Evolutionary conservation across 2,888 invertebrate species (phyloP), one percentile per base, ranked within the genome.

Genomic region (Yponomeuta plumbellus): DNA sequence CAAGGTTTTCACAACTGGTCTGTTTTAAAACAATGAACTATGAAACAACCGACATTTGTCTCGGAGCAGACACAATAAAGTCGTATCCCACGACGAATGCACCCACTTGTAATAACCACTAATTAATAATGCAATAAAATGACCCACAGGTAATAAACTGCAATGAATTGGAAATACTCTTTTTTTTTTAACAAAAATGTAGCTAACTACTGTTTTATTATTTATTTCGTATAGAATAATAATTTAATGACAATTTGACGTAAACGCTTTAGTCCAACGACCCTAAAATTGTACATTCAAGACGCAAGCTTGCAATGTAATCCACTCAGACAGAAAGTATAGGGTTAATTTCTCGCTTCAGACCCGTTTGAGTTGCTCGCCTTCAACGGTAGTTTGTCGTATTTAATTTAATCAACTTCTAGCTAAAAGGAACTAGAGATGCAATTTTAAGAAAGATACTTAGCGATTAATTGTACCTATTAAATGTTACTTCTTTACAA

Each of bases 41-140:
- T n/a, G 44, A 22, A 52, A 11, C 21, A 64, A 52, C 44, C 44
- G 17, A 44, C 34, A 23, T 66, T 66, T 26, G 20, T 57, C 20
- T 39, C n/a, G 20, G 61, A 39, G 67, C 70, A 66, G 70, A 75
- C 44, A 76, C 73, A 78, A 79, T 78, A 73, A 75, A 73, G 74
- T 70, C 75, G 69, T 73, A 70, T 72, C 75, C 77, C 78, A 70
- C 76, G 77, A 78, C 77, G 72, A 70, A 70, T 71, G 73, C 73
- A 67, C 67, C n/a, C 56, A 65, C 62, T 39, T 69, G 44, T 63
- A 63, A 20, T 63, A 75, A 70, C 71, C 70, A 68, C 74, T 77
- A 78, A 79, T 79, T 80, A 79, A 75, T 78, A 78, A 74, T 76
- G 76, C 76, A 77, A 78, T 78, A 79, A 76, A 81, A 73, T 79